A percentile compares a stretch with the other conserved stretches of the same genome.
Conservation (phyloP, 2,888 invertebrate species). For the Temnothorax rugatulus region DNA sequence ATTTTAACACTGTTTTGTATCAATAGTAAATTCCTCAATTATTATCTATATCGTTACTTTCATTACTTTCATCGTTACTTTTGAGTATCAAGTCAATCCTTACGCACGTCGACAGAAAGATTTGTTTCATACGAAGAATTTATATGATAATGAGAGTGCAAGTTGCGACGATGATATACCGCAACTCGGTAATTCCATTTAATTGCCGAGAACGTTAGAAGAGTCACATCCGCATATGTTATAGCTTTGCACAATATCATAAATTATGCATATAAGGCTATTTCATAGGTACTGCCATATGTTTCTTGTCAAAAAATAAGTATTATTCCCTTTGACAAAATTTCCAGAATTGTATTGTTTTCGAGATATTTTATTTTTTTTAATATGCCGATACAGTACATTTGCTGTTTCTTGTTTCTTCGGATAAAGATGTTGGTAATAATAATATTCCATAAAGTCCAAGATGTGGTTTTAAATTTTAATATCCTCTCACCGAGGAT, state of each 20-base stretch:
- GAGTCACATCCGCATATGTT: constrained; percentile 60
- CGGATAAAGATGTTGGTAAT: neutral
- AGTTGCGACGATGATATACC: constrained; percentile 55
- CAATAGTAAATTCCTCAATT: neutral
- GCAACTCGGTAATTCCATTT: constrained; percentile 68
- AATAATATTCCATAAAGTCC: neutral
- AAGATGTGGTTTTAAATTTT: neutral
- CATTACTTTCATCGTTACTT: constrained; percentile 32
- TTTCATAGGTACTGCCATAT: neutral
- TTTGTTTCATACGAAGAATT: constrained; percentile 72
- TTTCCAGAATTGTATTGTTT: neutral
- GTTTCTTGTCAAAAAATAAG: neutral
- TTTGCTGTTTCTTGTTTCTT: neutral
- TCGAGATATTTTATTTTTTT: neutral
- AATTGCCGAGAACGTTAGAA: constrained; percentile 70
- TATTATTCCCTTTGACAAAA: neutral
- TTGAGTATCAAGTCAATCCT: constrained; percentile 26
- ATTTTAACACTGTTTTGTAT: neutral
- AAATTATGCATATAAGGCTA: neutral
- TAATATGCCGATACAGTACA: neutral
- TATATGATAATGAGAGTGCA: constrained; percentile 75
- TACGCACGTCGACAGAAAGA: constrained; percentile 65
- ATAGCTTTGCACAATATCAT: neutral
- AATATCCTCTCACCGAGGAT: neutral
- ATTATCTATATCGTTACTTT: constrained; percentile 33